phyloP scores from a whole-genome alignment of 2,888 invertebrate species.

The Bimastos eiseni region DNA sequence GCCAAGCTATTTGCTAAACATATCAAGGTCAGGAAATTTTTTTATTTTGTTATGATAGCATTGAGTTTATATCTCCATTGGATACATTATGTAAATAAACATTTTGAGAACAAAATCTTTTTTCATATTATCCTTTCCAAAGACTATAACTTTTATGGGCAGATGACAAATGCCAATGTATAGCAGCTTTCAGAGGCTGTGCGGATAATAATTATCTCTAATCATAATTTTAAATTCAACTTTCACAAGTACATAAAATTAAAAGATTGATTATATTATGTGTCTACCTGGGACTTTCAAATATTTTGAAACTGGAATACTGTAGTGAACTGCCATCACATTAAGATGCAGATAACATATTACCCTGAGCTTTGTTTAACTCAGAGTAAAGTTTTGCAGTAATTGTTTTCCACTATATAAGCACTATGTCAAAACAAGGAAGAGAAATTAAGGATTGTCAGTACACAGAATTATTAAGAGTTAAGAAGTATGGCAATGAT shows the following conservation, averaged over 20 bases:
- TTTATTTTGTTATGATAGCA: neutral
- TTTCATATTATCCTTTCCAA: neutral
- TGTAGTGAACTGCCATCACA: neutral
- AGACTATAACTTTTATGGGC: neutral
- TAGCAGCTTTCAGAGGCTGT: neutral
- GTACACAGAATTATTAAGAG: neutral
- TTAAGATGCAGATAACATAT: neutral
- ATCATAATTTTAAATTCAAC: neutral
- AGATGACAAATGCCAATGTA: neutral
- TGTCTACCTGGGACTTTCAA: neutral
- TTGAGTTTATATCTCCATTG: neutral
- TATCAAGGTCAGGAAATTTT: slow-evolving; percentile 52
- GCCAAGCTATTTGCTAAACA: slow-evolving; percentile 61
- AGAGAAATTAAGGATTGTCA: neutral
- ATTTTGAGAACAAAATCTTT: neutral
- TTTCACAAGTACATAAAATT: neutral
- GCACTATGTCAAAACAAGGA: neutral
- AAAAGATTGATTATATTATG: neutral
- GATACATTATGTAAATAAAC: neutral
- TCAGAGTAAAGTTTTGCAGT: neutral
- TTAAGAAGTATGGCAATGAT: too few species aligned
- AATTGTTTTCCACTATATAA: neutral
- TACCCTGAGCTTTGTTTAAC: neutral
- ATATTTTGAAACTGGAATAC: neutral
- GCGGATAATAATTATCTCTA: neutral